Evolutionary conservation across 2,888 invertebrate genomes (phyloP).

Genomic region (Beris morrisii): DNA sequence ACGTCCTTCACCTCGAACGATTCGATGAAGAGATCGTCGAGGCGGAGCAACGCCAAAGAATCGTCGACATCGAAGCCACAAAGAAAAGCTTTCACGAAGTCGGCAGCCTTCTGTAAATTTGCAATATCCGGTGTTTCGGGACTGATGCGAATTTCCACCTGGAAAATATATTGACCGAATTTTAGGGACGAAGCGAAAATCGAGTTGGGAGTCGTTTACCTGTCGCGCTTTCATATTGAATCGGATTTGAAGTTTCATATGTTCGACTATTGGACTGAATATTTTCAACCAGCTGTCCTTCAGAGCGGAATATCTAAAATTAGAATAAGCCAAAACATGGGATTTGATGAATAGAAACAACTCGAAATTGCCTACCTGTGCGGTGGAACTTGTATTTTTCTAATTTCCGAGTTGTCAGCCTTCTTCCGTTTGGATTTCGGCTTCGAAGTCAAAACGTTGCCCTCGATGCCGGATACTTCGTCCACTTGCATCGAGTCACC

Average conservation of each 20-base stretch:
- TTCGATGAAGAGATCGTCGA: slow-evolving; percentile 97
- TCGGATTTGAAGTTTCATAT: slow-evolving; percentile 88
- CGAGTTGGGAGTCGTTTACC: slow-evolving; percentile 65
- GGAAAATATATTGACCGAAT: slow-evolving; percentile 2
- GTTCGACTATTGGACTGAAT: slow-evolving; percentile 93
- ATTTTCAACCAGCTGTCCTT: slow-evolving; percentile 98
- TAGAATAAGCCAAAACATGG: not conserved
- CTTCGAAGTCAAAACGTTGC: slow-evolving; percentile 55
- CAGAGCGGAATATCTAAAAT: slow-evolving; percentile 79
- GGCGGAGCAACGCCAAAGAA: slow-evolving; percentile 86
- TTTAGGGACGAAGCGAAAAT: slow-evolving; percentile 51
- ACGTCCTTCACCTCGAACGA: slow-evolving; percentile 97
- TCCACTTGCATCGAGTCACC: slow-evolving; percentile 65
- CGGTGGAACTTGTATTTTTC: slow-evolving; percentile 86
- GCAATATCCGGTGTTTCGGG: slow-evolving; percentile 73
- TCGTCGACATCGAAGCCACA: slow-evolving; percentile 98
- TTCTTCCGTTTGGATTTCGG: slow-evolving; percentile 58
- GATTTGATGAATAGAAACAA: not conserved
- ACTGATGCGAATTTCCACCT: slow-evolving; percentile 54
- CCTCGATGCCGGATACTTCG: slow-evolving; percentile 66
- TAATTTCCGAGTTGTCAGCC: slow-evolving; percentile 61
- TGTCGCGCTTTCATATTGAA: slow-evolving; percentile 90
- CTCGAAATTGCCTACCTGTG: slow-evolving; percentile 67
- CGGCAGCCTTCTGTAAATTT: slow-evolving; percentile 94
- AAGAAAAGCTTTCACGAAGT: slow-evolving; percentile 96